These are phyloP conservation scores for Axinella damicornis DNA, from an alignment of 37 sponge, comb jelly and placozoan species.

Conservation along the genomic window DNA sequence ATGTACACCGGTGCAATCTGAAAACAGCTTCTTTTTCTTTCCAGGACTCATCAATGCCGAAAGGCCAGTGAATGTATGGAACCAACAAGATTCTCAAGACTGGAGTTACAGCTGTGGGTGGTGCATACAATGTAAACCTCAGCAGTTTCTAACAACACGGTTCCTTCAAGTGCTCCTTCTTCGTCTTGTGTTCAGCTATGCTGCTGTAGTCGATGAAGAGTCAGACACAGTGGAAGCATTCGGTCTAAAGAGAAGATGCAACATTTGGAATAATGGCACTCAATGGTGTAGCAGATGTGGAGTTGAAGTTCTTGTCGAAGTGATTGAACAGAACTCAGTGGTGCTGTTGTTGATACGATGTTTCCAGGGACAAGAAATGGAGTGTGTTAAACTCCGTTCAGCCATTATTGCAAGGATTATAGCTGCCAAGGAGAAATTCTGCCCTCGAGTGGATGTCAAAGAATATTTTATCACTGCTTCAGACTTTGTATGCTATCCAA, in stretches of 20 bases:
- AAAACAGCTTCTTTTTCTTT: slow-evolving; percentile 14
- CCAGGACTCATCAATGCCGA: not conserved
- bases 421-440: not conserved
- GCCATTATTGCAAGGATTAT: slow-evolving; percentile 15
- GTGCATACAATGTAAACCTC: not conserved
- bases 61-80: not conserved
- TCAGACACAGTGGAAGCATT: not conserved
- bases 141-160: slow-evolving; percentile 1
- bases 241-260: not conserved
- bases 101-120: slow-evolving; percentile 10
- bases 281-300: slow-evolving; percentile 25
- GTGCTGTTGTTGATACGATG: slow-evolving; percentile 9
- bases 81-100: not conserved
- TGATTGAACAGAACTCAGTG: slow-evolving; percentile 20
- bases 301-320: slow-evolving; percentile 12
- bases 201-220: not conserved
- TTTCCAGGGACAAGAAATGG: slow-evolving; percentile 20
- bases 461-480: slow-evolving; percentile 1
- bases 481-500: not conserved
- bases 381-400: slow-evolving; percentile 14
- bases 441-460: not conserved
- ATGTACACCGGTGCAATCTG: not conserved
- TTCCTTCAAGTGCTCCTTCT: slow-evolving; percentile 30
- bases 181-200: slow-evolving; percentile 19
- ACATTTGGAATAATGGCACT: slow-evolving; percentile 20